Evolutionary conservation across 2,113 vertebrate species (phyloP), one percentile per base, ranked within the genome.

Genomic region (Neolamprologus sp.): DNA sequence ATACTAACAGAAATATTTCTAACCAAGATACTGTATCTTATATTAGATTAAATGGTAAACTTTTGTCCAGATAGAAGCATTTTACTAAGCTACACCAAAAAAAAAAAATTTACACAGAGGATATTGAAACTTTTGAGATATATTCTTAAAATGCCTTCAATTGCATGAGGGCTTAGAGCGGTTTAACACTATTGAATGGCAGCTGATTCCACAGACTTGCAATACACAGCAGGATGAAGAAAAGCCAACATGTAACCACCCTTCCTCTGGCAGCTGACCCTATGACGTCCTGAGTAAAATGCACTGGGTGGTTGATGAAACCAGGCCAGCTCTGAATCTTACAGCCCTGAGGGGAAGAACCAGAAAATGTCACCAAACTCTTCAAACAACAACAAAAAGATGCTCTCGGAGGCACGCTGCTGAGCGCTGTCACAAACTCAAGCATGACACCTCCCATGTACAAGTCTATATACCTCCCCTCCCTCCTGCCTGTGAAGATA

Each of bases 361-460:
- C 33, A 79, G 90, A 75, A 92, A 95, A 95, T 93, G 92, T 94
- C 94, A 94, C 55, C 16, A 80, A 92, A 88, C 81, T 85, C 81
- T 92, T 92, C 90, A 90, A 93, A 93, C 86, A 78, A 88, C 91
- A 92, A 88, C 90, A 92, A 47, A 86, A 90, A 89, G 87, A 88
- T 6, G 88, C 82, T 91, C 83, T 79, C 30, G 21, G 26, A 83
- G 87, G 89, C 86, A 58, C 4, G 26, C 5, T 17, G 47, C 65
- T 4, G 42, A 82, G 58, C 8, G 51, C 82, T 83, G 87, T 90
- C 92, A 91, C 83, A 85, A 65, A 93, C 82, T 83, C 84, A 68
- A 86, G 83, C 82, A 26, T 83, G 83, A 94, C 91, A 90, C 90
- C 80, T 87, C 80, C 82, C 51, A 35, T 89, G 90, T 88, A 85